A percentile compares a stretch with the other conserved stretches of the same genome.
phyloP scores from a whole-genome alignment of 2,797 vertebrate genomes.

The Octomys mimax region DNA sequence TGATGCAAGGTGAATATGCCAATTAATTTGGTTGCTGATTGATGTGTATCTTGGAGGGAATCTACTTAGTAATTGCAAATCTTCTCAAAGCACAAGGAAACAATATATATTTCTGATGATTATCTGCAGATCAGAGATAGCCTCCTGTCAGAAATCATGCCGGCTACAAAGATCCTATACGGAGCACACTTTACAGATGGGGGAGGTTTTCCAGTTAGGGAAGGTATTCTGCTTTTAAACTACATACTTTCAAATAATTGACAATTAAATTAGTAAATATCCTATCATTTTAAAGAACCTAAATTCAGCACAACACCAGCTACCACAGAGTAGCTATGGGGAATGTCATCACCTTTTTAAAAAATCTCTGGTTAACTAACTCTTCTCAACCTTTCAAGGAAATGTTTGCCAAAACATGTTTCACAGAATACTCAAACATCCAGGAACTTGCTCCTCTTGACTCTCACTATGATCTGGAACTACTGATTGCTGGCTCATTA shows the following conservation, averaged over 20 bases:
- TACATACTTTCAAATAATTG: neutral
- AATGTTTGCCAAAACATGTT: neutral
- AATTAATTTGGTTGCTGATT: constrained; percentile 67
- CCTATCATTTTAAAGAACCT: neutral
- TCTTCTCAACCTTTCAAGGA: neutral
- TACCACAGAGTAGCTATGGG: neutral
- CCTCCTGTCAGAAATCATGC: constrained; percentile 46
- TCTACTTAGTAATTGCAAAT: constrained; percentile 30
- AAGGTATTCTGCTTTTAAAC: neutral
- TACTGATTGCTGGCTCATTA: neutral
- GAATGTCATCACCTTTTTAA: neutral
- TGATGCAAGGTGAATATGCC: constrained; percentile 15
- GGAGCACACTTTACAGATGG: neutral
- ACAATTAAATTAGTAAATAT: neutral
- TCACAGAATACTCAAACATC: neutral
- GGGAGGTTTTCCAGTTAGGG: neutral
- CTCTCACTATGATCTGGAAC: neutral
- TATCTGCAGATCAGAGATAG: constrained; percentile 54
- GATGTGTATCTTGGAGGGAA: neutral
- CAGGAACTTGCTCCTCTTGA: neutral
- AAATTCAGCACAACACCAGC: neutral
- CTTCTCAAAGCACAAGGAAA: constrained; percentile 47
- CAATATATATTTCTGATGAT: constrained; percentile 38
- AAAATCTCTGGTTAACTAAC: neutral
- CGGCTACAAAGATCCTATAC: constrained; percentile 1